phyloP scores from a whole-genome alignment of 2,888 invertebrate species.

The Aleiodes leptofemur region DNA sequence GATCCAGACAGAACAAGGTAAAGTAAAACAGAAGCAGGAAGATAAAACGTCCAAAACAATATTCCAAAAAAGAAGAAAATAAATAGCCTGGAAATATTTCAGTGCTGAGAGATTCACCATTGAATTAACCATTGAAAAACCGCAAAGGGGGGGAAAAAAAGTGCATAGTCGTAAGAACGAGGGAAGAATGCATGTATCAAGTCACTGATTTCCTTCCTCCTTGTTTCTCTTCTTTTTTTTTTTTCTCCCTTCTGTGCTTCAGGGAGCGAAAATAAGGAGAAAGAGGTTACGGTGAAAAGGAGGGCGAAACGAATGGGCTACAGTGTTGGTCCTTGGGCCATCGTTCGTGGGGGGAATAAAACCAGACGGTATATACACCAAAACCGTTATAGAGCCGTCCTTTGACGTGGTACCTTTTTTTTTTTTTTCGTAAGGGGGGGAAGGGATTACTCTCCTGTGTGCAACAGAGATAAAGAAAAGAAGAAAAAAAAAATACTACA shows the following conservation, averaged over 20 bases:
- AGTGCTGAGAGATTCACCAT: background rate
- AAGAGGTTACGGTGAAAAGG: background rate
- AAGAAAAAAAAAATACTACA: background rate
- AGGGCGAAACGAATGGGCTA: constrained; percentile 44
- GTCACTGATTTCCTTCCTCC: constrained; percentile 37
- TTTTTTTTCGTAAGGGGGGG: constrained; percentile 8
- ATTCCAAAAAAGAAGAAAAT: background rate
- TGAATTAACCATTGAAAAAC: constrained; percentile 7
- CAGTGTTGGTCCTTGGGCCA: constrained; percentile 27
- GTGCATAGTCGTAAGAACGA: constrained; percentile 40
- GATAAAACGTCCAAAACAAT: constrained; percentile 9
- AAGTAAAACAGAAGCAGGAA: background rate
- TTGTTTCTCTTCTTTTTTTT: constrained; percentile 30
- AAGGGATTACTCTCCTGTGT: constrained; percentile 3
- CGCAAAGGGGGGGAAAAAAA: constrained; percentile 8
- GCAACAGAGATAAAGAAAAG: constrained; percentile 1
- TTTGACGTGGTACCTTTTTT: constrained; percentile 50
- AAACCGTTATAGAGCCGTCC: constrained; percentile 64
- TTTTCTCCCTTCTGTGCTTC: constrained; percentile 28
- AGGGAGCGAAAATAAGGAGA: constrained; percentile 16
- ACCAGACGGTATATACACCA: constrained; percentile 56
- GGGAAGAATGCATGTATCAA: constrained; percentile 40
- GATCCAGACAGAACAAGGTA: background rate
- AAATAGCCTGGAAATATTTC: background rate
- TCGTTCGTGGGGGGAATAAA: constrained; percentile 61